Evolutionary conservation across 2,888 invertebrate species (phyloP), one percentile per base, ranked within the genome.

Genomic region (Phyllotreta cruciferae): DNA sequence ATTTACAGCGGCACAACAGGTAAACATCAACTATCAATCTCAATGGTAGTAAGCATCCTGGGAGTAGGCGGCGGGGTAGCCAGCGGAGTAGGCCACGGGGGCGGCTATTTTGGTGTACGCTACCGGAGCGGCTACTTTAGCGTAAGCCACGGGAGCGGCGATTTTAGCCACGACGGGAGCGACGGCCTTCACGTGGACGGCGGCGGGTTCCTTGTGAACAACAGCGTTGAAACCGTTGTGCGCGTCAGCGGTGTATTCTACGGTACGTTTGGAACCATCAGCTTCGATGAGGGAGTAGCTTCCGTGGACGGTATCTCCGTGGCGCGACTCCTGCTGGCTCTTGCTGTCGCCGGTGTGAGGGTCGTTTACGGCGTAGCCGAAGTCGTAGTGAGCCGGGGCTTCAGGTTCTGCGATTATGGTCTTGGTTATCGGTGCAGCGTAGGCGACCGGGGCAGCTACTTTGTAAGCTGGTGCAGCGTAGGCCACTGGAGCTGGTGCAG

Each of bases 211-310:
- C 41, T 82, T 83, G 63, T 79, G 80, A 1, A 85, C 85, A 41
- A 84, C 73, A 3, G 85, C 85, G 72, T 84, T 83, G 78, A 85
- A 85, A 60, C 85, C 85, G 64, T 77, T 82, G 70, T 82, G 82
- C n/a, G 81, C 78, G 72, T 84, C 85, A 34, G 85, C 83, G 60
- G 80, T 80, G 75, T 85, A 85, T 14, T 84, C 81, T n/a, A 85
- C 85, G 39, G 81, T 79, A 64, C 85, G 81, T 58, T 79, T 80
- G 70, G 80, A 80, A 38, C 85, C 85, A 77, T 85, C 85, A 24
- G 85, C 74, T 66, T 85, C 85, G 67, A 85, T 77, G 3, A 85
- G 74, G 58, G 83, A 82, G 71, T 85, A 85, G 68, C 80, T 77
- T 4, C 85, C 85, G 63, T 83, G 81, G 14, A 85, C 85, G 60